These are phyloP conservation scores for Eledone cirrhosa DNA, from an alignment of 2,888 invertebrate genomes.

Conservation along the genomic window DNA sequence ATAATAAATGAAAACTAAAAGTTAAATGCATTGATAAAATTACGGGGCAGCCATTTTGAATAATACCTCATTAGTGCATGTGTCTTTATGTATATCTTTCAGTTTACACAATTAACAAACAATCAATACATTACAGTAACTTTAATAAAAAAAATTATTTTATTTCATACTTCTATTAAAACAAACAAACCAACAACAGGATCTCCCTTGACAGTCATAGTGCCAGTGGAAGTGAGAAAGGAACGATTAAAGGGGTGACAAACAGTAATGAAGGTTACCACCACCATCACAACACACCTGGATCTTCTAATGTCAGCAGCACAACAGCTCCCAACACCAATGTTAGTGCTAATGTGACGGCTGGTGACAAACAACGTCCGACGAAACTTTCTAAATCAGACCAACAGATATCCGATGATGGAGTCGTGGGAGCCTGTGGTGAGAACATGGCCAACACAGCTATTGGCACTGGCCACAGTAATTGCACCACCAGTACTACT, in stretches of 20 bases:
- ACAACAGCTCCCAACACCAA: background rate
- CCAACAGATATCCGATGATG: background rate
- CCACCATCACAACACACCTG: background rate
- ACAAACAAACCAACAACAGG: background rate
- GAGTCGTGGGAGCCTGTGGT: background rate
- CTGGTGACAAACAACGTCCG: background rate
- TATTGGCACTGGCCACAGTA: too few relatives aligned
- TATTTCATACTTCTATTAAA: background rate
- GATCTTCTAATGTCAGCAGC: background rate
- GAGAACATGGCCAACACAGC: too few relatives aligned
- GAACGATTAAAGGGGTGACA: slow-evolving; percentile 16
- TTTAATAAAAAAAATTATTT: background rate
- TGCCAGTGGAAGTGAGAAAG: background rate
- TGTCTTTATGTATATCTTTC: too few relatives aligned
- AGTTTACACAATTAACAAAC: too few relatives aligned
- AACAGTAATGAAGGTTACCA: background rate
- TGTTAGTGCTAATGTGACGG: background rate
- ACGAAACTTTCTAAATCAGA: background rate
- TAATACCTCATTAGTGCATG: background rate
- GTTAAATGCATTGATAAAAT: background rate
- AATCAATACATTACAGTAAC: background rate
- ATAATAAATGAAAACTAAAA: too few relatives aligned
- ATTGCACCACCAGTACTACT: background rate
- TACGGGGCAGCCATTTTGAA: slow-evolving; percentile 22
- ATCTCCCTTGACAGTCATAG: background rate